A percentile compares a stretch with the other conserved stretches of the same genome.
These are phyloP conservation scores for Cheilosia soror DNA, from an alignment of 2,888 invertebrate species.

Conservation along the genomic window DNA sequence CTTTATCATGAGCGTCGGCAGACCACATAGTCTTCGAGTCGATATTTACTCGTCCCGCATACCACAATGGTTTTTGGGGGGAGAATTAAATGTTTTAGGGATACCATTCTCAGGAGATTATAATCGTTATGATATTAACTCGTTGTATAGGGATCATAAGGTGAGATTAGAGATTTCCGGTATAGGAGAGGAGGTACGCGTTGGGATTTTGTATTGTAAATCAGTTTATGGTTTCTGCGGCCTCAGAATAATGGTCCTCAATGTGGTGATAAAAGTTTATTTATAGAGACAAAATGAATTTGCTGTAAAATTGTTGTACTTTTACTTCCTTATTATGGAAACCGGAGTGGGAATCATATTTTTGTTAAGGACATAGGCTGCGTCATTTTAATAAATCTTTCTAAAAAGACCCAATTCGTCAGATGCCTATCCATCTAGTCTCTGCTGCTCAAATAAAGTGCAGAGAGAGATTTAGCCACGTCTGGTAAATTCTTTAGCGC, in stretches of 20 bases:
- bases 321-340: neutral
- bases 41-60: constrained; percentile 14
- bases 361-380: too few relatives aligned
- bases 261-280: constrained; percentile 1
- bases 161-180: constrained; percentile 37
- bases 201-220: neutral
- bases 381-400: too few relatives aligned
- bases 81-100: constrained; percentile 37
- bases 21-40: neutral
- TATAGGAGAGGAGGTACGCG: neutral
- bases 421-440: too few relatives aligned
- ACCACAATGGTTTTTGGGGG: neutral
- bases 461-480: too few relatives aligned
- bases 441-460: too few relatives aligned
- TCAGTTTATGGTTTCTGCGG: neutral
- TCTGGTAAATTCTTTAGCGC: too few relatives aligned
- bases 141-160: constrained; percentile 15
- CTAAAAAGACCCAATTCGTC: too few relatives aligned
- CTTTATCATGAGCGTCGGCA: constrained; percentile 6
- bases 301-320: neutral
- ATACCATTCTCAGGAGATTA: constrained; percentile 38
- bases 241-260: neutral
- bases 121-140: constrained; percentile 33
- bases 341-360: too few relatives aligned
- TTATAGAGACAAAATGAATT: neutral